Conservation (phyloP, 2,113 vertebrate species). For the Indri indri region DNA sequence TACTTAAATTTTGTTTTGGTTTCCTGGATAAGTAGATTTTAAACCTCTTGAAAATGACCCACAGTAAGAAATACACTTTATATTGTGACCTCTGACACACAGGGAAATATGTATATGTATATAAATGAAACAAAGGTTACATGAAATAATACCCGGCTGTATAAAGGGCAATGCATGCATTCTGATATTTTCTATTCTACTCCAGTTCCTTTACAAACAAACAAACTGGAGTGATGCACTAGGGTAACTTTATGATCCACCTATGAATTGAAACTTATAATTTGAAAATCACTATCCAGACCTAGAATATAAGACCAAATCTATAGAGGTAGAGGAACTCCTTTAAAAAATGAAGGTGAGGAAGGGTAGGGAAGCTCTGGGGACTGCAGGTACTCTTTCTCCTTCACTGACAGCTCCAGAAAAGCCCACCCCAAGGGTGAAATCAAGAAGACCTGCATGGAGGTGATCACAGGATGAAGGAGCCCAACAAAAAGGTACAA, state of each 20-base stretch:
- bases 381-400: background rate
- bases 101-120: background rate
- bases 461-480: background rate
- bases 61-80: conserved; percentile 8
- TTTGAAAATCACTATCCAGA: background rate
- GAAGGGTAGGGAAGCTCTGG: background rate
- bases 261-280: background rate
- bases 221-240: background rate
- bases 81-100: background rate
- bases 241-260: background rate
- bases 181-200: background rate
- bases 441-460: background rate
- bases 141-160: background rate
- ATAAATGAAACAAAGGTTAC: background rate
- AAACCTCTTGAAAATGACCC: background rate
- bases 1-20: background rate
- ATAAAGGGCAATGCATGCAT: background rate
- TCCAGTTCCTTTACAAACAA: background rate
- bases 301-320: background rate
- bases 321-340: background rate
- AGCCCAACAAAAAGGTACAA: background rate
- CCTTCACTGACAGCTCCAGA: background rate
- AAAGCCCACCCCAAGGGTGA: background rate
- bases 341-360: background rate
- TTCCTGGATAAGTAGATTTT: conserved; percentile 5